Evolutionary conservation across 2,888 invertebrate species (phyloP).

Genomic region (Tiliacea citrago): DNA sequence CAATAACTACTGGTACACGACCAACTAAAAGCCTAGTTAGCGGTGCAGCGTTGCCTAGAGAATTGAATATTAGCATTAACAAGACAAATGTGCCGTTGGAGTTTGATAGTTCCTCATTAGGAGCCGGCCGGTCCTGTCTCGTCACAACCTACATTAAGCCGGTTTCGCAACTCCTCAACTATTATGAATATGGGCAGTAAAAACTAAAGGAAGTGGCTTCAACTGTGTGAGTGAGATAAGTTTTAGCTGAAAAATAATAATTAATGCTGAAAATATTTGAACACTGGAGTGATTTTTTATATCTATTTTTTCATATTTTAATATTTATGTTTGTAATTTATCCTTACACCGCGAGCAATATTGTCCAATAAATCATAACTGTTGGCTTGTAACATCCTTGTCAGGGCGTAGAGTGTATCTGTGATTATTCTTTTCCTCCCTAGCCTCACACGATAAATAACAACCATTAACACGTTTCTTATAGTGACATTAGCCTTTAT

Average conservation of each 20-base stretch:
- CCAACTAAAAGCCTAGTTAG: slow-evolving; percentile 73
- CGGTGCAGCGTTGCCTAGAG: slow-evolving; percentile 69
- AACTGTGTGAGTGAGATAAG: slow-evolving; percentile 24
- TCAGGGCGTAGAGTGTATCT: slow-evolving; percentile 57
- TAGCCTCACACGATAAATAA: slow-evolving; percentile 79
- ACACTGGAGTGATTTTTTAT: no score
- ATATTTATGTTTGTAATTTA: background rate
- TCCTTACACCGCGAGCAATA: background rate
- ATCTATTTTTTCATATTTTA: background rate
- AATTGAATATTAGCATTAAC: slow-evolving; percentile 87
- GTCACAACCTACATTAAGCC: slow-evolving; percentile 73
- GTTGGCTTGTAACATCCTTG: slow-evolving; percentile 40
- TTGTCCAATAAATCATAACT: slow-evolving; percentile 36
- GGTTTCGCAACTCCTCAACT: slow-evolving; percentile 74
- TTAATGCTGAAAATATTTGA: no score
- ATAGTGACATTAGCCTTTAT: slow-evolving; percentile 84
- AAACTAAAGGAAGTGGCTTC: slow-evolving; percentile 39
- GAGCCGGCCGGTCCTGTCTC: slow-evolving; percentile 68
- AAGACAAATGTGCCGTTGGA: slow-evolving; percentile 85
- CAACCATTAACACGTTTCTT: slow-evolving; percentile 84
- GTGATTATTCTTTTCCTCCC: slow-evolving; percentile 74
- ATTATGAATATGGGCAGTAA: slow-evolving; percentile 59
- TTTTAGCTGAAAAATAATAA: slow-evolving; percentile 21
- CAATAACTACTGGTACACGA: slow-evolving; percentile 56
- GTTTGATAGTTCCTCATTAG: slow-evolving; percentile 88